Evolutionary conservation across 1,140 invertebrate genomes (phyloP).

Genomic region (Mamestra configurata): DNA sequence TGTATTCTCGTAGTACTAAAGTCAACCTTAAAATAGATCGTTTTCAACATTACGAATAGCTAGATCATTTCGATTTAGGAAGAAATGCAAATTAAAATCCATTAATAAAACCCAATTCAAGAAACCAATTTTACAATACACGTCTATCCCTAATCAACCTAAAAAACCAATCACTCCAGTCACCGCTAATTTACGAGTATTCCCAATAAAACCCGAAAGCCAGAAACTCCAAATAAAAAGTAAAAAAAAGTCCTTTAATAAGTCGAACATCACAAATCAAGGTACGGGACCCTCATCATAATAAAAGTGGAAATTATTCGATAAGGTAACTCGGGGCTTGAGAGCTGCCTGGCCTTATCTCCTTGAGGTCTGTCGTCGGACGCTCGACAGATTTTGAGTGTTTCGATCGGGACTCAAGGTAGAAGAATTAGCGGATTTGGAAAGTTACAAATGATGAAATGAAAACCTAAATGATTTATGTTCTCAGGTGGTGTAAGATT

Average conservation of each 20-base stretch:
- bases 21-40: too few species aligned
- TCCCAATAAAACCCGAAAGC: constrained; percentile 9
- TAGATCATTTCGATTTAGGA: too few species aligned
- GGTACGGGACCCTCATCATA: constrained; percentile 25
- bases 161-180: background rate
- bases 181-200: constrained; percentile 19
- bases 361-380: background rate
- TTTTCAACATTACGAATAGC: too few species aligned
- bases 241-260: constrained; percentile 18
- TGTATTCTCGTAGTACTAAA: too few species aligned
- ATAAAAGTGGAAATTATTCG: constrained; percentile 43
- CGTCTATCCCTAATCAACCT: background rate
- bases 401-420: background rate
- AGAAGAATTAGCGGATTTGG: background rate
- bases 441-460: too few species aligned
- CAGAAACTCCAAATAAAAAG: constrained; percentile 8
- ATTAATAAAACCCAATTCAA: too few species aligned
- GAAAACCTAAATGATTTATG: too few species aligned
- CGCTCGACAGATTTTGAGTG: constrained; percentile 13
- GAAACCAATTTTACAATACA: background rate
- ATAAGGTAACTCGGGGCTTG: constrained; percentile 4
- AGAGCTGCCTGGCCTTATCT: constrained; percentile 30
- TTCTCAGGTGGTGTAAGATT: too few species aligned
- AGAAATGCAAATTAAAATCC: too few species aligned
- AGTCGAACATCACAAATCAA: constrained; percentile 44